Base-by-base conservation (phyloP, 2,888 invertebrate genomes). In the Patella depressa region DNA sequence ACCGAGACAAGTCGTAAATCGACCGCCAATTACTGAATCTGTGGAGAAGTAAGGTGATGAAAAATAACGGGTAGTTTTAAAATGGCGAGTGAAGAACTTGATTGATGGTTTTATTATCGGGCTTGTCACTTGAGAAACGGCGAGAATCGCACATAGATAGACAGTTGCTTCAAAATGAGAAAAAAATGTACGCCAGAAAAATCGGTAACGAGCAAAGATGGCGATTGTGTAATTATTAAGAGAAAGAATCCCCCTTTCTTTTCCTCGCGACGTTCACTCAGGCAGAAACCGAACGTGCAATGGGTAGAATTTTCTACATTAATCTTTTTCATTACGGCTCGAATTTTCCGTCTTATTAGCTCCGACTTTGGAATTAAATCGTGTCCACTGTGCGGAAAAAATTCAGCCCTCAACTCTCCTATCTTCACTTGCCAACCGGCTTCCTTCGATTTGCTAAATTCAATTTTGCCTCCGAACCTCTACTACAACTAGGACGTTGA, bases 321-420 rank as follows among this genome's bases (percentile, higher is more conserved):
- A 83, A 83, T 83, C 83, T 79, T 80, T 81, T 83, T 83, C 83
- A 83, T 83, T 83, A 83, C 80, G 80, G 79, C 73, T 69, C 55
- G 74, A 79, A 77, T 81, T 80, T 83, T 81, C 80, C 83, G 77
- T 79, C 80, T 80, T 81, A 83, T 83, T 83, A 83, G 78, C 72
- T 72, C 73, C 81, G 77, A 57, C 78, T 81, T 78, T 76, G 78
- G 80, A 83, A 83, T 83, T 83, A 81, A 81, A 83, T 83, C 81
- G 83, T 83, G 77, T 78, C 78, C 77, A 65, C 79, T 78, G 81
- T 74, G 79, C 78, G 82, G 77, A 82, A 82, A 82, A 82, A 79
- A 65, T 79, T 78, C 73, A 71, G 77, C 75, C 75, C 74, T 71
- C 69, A 74, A 71, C 55, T 69, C 74, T 69, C 72, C 72, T 73